These are phyloP conservation scores for Platycheirus rosarum DNA, from an alignment of 2,888 invertebrate genomes.

Conservation along the genomic window DNA sequence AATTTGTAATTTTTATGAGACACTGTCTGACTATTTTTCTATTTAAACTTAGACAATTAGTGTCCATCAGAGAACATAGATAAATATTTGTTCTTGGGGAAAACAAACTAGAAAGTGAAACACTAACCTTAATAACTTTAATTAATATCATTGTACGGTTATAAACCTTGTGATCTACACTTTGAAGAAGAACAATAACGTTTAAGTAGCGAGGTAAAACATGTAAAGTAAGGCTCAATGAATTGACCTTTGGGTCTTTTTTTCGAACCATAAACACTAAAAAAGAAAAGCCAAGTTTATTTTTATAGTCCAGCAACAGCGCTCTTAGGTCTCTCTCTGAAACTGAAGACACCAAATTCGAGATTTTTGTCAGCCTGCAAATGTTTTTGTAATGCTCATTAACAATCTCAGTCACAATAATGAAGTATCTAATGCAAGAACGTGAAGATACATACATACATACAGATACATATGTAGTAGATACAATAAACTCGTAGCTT, in stretches of 20 bases:
- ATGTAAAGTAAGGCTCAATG: neutral
- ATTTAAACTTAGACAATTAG: constrained; percentile 38
- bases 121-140: constrained; percentile 67
- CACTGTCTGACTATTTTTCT: neutral
- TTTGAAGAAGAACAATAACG: constrained; percentile 25
- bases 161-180: constrained; percentile 7
- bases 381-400: neutral
- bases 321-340: constrained; percentile 30
- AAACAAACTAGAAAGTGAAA: constrained; percentile 68
- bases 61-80: constrained; percentile 54
- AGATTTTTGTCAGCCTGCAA: neutral
- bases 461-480: no score
- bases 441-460: no score
- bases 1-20: constrained; percentile 24
- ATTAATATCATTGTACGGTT: constrained; percentile 61
- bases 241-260: constrained; percentile 44
- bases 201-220: constrained; percentile 16
- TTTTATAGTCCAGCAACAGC: constrained; percentile 1
- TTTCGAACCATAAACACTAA: constrained; percentile 19
- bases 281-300: constrained; percentile 37
- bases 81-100: constrained; percentile 65
- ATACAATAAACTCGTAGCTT: no score
- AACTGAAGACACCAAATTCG: constrained; percentile 50
- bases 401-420: neutral
- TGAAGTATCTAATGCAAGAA: no score